phyloP scores from a whole-genome alignment of 2,888 invertebrate genomes.

The Cephus sareptanus region DNA sequence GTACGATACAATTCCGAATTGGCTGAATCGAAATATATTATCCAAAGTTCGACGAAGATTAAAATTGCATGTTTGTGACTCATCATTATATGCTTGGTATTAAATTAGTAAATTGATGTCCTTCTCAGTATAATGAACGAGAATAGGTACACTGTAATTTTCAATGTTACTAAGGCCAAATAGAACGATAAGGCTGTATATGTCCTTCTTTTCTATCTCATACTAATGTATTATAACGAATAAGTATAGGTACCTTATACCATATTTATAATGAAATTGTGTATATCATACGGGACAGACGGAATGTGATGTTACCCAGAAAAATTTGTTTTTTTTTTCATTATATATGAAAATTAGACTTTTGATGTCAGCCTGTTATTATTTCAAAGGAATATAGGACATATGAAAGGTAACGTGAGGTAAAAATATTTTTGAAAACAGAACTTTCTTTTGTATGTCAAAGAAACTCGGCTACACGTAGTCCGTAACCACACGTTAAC shows the following conservation, averaged over 20 bases:
- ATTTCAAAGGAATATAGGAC: neutral
- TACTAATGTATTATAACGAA: neutral
- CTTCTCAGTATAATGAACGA: neutral
- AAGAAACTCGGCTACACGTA: neutral
- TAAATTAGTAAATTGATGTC: neutral
- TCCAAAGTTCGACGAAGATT: neutral
- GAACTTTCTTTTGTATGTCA: neutral
- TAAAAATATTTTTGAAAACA: neutral
- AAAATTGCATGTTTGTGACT: neutral
- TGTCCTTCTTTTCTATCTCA: neutral
- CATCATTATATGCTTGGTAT: neutral
- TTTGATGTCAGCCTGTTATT: neutral
- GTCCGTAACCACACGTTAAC: too few species aligned
- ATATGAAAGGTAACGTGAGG: neutral
- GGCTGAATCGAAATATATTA: neutral
- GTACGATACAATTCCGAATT: too few species aligned
- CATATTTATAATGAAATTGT: neutral
- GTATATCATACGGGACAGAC: neutral
- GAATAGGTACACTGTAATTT: neutral
- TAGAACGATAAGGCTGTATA: too few species aligned
- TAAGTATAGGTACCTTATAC: too few species aligned
- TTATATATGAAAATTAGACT: neutral
- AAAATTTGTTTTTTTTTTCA: too few species aligned
- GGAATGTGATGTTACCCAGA: neutral
- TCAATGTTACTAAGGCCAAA: too few species aligned